Conservation (phyloP, 2,888 invertebrate species). For the Chaetogeoica ovagalla region DNA sequence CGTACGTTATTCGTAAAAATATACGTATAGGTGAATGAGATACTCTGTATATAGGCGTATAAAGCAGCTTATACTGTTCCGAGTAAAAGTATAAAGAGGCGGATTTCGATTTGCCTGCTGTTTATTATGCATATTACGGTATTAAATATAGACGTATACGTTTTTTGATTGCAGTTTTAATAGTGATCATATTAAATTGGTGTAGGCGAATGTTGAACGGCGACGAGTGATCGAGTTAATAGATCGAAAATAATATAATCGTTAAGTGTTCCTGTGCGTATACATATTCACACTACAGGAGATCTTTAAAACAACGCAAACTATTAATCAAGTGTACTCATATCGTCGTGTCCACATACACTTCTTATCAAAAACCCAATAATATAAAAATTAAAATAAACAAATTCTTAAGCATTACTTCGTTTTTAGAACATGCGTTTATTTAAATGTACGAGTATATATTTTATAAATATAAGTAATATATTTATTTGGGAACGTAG, state of each 20-base stretch:
- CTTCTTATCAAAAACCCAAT: not conserved
- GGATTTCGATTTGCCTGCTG: not conserved
- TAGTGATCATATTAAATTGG: constrained; percentile 12
- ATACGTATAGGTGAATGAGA: too few species aligned
- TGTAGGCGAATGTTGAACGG: constrained; percentile 16
- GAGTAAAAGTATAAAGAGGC: too few species aligned
- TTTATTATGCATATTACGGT: constrained; percentile 2
- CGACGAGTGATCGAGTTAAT: constrained; percentile 22
- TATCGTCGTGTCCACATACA: too few species aligned
- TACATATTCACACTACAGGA: constrained; percentile 5
- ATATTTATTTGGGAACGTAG: too few species aligned
- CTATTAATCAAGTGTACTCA: constrained; percentile 12
- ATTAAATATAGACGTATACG: not conserved
- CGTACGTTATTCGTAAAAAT: too few species aligned
- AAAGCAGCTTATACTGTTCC: too few species aligned
- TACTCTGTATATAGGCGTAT: too few species aligned
- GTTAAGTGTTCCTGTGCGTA: not conserved
- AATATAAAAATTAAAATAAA: too few species aligned
- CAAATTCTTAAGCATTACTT: too few species aligned
- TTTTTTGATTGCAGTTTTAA: not conserved
- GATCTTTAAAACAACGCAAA: constrained; percentile 21
- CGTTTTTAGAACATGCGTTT: too few species aligned
- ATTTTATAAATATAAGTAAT: too few species aligned
- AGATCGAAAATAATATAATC: constrained; percentile 26
- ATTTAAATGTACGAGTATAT: too few species aligned